Base-by-base conservation (phyloP, 2,888 invertebrate species). In the Subacronicta megacephala region DNA sequence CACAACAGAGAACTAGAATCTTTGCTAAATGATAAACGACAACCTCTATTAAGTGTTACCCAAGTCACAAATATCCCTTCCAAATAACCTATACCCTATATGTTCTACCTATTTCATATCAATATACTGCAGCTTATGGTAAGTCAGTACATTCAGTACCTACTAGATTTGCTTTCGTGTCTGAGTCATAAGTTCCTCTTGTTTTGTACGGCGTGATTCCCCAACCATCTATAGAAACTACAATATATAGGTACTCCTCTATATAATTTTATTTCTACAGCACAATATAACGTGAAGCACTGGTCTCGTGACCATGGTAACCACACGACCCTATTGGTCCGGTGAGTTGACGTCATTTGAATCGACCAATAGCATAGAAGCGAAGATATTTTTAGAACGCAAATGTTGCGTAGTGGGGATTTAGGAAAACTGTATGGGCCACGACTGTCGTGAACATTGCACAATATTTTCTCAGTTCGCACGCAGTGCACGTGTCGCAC, bases 361-460 rank as follows among this genome's bases (percentile, higher is more conserved):
- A 55, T 7, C 45, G 55, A 49, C 94, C 92, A 94, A 94, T 91
- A 62, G 76, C 66, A 47, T 43, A 33, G 36, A 44, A 55, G 71
- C 35, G 35, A 61, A 77, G 82, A 68, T 94, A 94, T 94, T 94
- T 94, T 91, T 94, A 93, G 94, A 92, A 88, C 83, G 72, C 68
- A 75, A 83, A 80, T 69, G 75, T 73, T 58, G 67, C 73, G 75
- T 81, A 78, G 90, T 77, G 89, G 93, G 94, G 90, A 83, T 83
- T 73, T 82, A 87, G 88, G 90, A 92, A 93, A 92, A 92, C 81
- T 72, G 83, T 84, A 81, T 65, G 72, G 67, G 77, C 64, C 60
- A 60, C 81, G 55, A 64, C 52, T 76, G 71, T 63, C 75, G 75
- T 77, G 75, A 82, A 75, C 83, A 84, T 94, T 93, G 91, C 93